Percentiles rank a stretch among this genome's conserved stretches.
These are phyloP conservation scores for Cheilosia scutellata DNA, from an alignment of 2,888 invertebrate genomes.

Conservation along the genomic window DNA sequence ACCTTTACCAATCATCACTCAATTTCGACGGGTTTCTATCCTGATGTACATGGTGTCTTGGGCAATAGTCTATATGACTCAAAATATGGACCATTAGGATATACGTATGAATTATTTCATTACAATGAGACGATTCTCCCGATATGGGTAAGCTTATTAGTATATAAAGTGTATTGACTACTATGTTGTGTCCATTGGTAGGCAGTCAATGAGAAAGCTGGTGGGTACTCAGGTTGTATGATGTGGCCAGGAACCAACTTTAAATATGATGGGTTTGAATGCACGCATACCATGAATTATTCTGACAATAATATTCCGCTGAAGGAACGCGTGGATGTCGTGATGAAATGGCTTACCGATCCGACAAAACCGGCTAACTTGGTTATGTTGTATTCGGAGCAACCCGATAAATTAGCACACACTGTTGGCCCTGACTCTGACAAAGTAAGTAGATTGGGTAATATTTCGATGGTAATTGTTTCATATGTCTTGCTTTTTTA, in stretches of 20 bases:
- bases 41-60: constrained; percentile 89
- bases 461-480: not conserved
- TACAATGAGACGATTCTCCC: constrained; percentile 85
- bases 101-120: constrained; percentile 85
- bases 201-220: constrained; percentile 85
- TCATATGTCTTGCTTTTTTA: constrained; percentile 3
- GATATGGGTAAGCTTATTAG: constrained; percentile 85
- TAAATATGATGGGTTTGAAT: constrained; percentile 84
- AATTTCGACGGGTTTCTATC: constrained; percentile 88
- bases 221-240: constrained; percentile 87
- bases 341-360: constrained; percentile 85
- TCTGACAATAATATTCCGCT: constrained; percentile 83
- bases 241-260: constrained; percentile 89
- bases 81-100: constrained; percentile 77
- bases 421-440: constrained; percentile 84
- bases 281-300: constrained; percentile 84
- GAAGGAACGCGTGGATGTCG: constrained; percentile 86
- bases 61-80: constrained; percentile 87
- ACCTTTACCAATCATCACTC: constrained; percentile 91
- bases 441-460: constrained; percentile 55
- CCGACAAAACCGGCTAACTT: constrained; percentile 87
- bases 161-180: not conserved
- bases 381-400: constrained; percentile 88
- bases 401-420: constrained; percentile 89
- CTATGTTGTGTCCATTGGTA: not conserved